Evolutionary conservation across 2,113 vertebrate species (phyloP).

Genomic region (Ellobius talpinus): DNA sequence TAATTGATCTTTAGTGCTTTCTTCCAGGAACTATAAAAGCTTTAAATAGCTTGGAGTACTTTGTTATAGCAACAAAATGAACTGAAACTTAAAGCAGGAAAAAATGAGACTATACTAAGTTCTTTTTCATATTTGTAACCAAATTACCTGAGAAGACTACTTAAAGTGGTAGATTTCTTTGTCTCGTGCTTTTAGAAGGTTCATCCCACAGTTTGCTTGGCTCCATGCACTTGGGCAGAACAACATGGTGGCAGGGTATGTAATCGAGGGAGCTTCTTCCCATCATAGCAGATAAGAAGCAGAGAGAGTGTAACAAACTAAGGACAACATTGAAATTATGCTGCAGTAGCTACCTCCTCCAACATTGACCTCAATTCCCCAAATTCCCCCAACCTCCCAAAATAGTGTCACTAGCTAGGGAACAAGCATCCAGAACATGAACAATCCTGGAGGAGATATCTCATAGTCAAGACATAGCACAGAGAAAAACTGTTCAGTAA

Average conservation of each 20-base stretch:
- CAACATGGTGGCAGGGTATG: not conserved
- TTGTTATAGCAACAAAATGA: not conserved
- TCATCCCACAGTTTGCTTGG: not conserved
- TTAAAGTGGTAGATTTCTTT: not conserved
- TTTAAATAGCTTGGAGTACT: not conserved
- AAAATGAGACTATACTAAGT: not conserved
- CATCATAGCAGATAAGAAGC: not conserved
- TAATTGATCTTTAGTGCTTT: conserved; percentile 43
- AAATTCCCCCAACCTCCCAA: not conserved
- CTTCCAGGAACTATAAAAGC: conserved; percentile 3
- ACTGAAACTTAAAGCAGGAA: not conserved
- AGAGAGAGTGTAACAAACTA: not conserved
- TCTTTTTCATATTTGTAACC: not conserved
- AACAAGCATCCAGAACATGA: not conserved
- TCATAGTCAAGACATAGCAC: not conserved
- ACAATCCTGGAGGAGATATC: not conserved
- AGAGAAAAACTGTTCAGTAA: not conserved
- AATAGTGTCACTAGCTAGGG: not conserved
- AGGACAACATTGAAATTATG: not conserved
- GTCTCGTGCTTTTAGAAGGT: not conserved
- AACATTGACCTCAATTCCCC: not conserved
- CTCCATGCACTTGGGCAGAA: not conserved
- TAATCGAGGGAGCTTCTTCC: not conserved
- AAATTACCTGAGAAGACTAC: not conserved
- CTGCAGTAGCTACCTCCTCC: too few relatives aligned